These are phyloP conservation scores for Chrysodeixis includens DNA, from an alignment of 2,888 invertebrate genomes.

Conservation along the genomic window DNA sequence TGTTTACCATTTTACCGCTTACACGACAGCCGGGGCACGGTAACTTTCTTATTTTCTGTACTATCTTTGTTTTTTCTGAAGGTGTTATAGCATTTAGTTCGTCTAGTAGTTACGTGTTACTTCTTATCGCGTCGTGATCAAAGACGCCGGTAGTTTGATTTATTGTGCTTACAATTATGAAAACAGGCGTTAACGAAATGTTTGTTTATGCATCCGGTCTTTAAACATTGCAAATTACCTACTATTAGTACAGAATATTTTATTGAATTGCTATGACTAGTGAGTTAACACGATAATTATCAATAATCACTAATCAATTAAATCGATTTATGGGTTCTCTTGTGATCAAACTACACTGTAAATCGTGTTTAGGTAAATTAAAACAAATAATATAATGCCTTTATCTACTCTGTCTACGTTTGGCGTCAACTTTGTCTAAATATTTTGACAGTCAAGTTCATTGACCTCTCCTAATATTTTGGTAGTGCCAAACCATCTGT, in stretches of 20 bases:
- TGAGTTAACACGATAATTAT: background rate
- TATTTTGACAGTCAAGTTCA: conserved; percentile 36
- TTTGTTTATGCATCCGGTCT: conserved; percentile 21
- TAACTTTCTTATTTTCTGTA: conserved; percentile 49
- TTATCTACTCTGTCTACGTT: conserved; percentile 6
- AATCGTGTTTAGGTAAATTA: background rate
- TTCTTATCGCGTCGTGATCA: conserved; percentile 25
- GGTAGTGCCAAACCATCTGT: background rate
- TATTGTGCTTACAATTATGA: conserved; percentile 14
- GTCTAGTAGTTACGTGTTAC: conserved; percentile 14
- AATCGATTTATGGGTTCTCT: background rate
- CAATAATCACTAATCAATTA: background rate
- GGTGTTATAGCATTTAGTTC: conserved; percentile 19
- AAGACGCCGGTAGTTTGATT: conserved; percentile 33
- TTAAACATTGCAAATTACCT: conserved; percentile 18
- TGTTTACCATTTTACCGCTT: conserved; percentile 83
- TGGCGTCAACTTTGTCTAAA: background rate
- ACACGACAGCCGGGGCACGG: conserved; percentile 40
- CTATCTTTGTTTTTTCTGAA: conserved; percentile 50
- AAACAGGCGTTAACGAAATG: conserved; percentile 12
- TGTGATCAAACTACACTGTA: background rate
- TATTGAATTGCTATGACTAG: background rate
- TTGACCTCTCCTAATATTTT: conserved; percentile 41
- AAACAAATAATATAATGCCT: background rate
- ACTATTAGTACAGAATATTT: background rate